phyloP scores from a whole-genome alignment of 2,113 vertebrate genomes.

The Oryzias celebensis region DNA sequence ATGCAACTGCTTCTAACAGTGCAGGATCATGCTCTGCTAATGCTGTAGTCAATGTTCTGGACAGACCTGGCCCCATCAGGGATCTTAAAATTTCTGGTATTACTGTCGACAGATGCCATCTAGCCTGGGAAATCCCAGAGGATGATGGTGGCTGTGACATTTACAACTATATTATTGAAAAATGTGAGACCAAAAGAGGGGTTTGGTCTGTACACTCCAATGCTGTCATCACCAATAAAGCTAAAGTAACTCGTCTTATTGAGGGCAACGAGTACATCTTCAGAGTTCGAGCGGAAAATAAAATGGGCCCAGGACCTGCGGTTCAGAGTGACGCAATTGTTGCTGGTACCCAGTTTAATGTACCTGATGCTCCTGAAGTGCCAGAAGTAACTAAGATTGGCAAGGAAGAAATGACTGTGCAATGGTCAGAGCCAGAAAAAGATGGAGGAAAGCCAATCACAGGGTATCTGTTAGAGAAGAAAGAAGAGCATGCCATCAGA shows the following conservation, averaged over 20 bases:
- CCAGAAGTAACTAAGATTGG: conserved; percentile 90
- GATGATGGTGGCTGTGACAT: conserved; percentile 98
- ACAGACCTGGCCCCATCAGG: conserved; percentile 90
- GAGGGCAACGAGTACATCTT: conserved; percentile 98
- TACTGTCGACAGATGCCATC: conserved; percentile 88
- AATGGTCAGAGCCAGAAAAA: conserved; percentile 91
- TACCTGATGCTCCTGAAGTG: conserved; percentile 87
- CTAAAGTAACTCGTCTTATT: conserved; percentile 89
- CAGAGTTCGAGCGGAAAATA: conserved; percentile 96
- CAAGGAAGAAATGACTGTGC: conserved; percentile 94
- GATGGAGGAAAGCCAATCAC: conserved; percentile 95
- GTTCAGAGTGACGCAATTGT: conserved; percentile 89
- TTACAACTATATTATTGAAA: conserved; percentile 97
- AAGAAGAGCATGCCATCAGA: conserved; percentile 86
- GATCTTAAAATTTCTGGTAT: conserved; percentile 88
- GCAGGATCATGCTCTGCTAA: conserved; percentile 87
- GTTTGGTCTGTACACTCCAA: conserved; percentile 94
- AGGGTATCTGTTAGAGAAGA: conserved; percentile 94
- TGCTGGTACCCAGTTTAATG: conserved; percentile 90
- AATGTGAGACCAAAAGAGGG: conserved; percentile 96
- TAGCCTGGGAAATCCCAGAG: conserved; percentile 91
- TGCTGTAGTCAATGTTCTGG: conserved; percentile 89
- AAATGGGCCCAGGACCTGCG: conserved; percentile 96
- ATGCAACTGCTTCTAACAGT: conserved; percentile 87
- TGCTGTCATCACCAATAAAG: conserved; percentile 83